Conservation (phyloP, 2,888 invertebrate species). For the Archips xylosteana region DNA sequence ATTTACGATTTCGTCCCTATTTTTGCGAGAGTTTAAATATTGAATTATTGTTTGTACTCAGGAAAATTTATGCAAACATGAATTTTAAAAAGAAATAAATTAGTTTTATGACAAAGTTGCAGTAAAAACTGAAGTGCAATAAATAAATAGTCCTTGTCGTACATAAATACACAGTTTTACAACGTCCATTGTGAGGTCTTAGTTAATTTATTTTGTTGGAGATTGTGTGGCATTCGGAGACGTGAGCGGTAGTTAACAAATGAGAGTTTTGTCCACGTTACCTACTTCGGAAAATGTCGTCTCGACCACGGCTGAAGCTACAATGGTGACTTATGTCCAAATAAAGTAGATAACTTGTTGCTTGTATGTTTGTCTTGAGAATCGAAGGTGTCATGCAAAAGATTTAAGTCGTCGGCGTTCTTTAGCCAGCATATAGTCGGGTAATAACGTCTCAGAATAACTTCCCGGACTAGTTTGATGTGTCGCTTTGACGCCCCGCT, state of each 20-base stretch:
- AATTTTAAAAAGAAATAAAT: slow-evolving; percentile 9
- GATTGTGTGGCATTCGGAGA: slow-evolving; percentile 43
- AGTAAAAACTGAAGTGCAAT: slow-evolving; percentile 47
- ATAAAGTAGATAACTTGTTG: slow-evolving; percentile 60
- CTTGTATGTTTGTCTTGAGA: slow-evolving; percentile 50
- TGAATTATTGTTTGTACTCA: background rate
- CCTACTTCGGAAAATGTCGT: slow-evolving; percentile 52
- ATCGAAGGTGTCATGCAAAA: slow-evolving; percentile 46
- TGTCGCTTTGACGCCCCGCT: slow-evolving; percentile 13
- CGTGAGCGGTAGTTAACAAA: slow-evolving; percentile 49
- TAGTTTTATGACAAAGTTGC: slow-evolving; percentile 51
- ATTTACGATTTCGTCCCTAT: slow-evolving; percentile 4
- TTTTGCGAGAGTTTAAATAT: background rate
- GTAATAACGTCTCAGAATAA: slow-evolving; percentile 1
- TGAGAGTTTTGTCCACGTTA: slow-evolving; percentile 52
- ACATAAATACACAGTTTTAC: slow-evolving; percentile 73
- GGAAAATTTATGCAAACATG: background rate
- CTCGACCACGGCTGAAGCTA: slow-evolving; percentile 43
- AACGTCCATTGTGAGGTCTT: slow-evolving; percentile 64
- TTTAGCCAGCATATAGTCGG: background rate
- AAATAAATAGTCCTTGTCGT: slow-evolving; percentile 65
- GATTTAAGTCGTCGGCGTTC: slow-evolving; percentile 51
- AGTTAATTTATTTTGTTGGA: slow-evolving; percentile 69
- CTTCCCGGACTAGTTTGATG: slow-evolving; percentile 6
- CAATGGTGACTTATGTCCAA: slow-evolving; percentile 45